Evolutionary conservation across 2,888 invertebrate species (phyloP).

Genomic region (Leucophenga maculata): DNA sequence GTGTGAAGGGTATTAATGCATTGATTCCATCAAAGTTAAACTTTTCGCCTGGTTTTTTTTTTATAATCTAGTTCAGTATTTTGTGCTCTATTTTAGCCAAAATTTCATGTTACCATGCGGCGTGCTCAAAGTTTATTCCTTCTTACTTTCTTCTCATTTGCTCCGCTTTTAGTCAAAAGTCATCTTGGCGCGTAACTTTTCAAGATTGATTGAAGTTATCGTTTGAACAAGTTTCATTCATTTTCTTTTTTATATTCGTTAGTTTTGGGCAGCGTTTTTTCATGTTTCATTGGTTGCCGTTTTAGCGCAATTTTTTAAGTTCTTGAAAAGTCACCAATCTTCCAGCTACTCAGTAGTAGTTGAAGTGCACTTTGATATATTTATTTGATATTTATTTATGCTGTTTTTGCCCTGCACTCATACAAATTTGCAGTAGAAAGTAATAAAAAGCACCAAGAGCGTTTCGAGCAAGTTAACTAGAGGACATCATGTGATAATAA

Average conservation of each 20-base stretch:
- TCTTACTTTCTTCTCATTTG: neutral
- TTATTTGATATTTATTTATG: slow-evolving; percentile 22
- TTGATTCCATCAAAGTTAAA: too few relatives aligned
- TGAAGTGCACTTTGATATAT: slow-evolving; percentile 5
- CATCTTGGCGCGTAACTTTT: neutral
- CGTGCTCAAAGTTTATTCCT: neutral
- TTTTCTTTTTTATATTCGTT: neutral
- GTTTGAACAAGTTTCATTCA: slow-evolving; percentile 2
- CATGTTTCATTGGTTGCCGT: neutral
- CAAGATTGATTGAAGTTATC: slow-evolving; percentile 17
- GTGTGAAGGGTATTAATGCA: too few relatives aligned
- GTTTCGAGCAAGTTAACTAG: slow-evolving; percentile 20
- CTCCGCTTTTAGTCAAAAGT: too few relatives aligned
- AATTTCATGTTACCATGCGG: neutral
- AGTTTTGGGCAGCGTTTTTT: neutral
- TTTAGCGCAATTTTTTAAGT: neutral
- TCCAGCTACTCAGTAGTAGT: neutral
- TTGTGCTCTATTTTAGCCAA: neutral
- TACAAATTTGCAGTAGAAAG: slow-evolving; percentile 25
- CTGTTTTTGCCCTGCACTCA: slow-evolving; percentile 19
- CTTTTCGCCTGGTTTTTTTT: too few relatives aligned
- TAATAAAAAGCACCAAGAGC: slow-evolving; percentile 15
- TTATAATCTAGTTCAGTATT: too few relatives aligned
- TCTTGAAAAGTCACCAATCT: neutral
- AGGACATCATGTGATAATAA: slow-evolving; percentile 52